These are phyloP conservation scores for Athalia cordata DNA, from an alignment of 2,888 invertebrate species.

Conservation along the genomic window DNA sequence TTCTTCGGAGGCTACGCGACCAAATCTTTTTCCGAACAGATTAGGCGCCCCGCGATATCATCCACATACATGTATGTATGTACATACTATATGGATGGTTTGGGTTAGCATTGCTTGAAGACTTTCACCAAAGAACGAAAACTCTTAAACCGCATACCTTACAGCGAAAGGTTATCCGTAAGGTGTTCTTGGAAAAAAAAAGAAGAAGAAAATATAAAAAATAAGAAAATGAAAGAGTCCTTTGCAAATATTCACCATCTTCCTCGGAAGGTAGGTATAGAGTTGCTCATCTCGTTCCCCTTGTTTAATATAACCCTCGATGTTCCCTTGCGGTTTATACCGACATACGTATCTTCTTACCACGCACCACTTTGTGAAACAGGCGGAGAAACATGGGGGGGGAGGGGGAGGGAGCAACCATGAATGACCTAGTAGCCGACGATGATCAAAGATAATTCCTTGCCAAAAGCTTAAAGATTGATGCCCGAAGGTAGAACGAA, in stretches of 20 bases:
- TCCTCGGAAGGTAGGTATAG: too few species aligned
- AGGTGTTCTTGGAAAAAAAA: too few species aligned
- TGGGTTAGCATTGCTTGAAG: neutral
- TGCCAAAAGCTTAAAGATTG: constrained; percentile 71
- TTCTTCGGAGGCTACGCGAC: constrained; percentile 46
- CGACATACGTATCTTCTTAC: too few species aligned
- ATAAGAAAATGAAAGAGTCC: too few species aligned
- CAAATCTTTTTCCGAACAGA: constrained; percentile 54
- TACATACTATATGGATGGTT: neutral
- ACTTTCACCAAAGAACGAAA: neutral
- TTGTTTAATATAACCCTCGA: too few species aligned
- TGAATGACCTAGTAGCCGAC: constrained; percentile 41
- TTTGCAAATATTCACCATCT: too few species aligned
- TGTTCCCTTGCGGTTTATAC: too few species aligned
- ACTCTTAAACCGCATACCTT: neutral
- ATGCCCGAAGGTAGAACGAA: constrained; percentile 57
- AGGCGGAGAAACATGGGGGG: too few species aligned
- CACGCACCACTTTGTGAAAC: too few species aligned
- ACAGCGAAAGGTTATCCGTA: too few species aligned
- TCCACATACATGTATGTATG: neutral
- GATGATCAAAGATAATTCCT: constrained; percentile 70
- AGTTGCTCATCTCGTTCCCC: too few species aligned
- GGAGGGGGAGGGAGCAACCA: neutral
- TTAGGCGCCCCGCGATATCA: constrained; percentile 55
- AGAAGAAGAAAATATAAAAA: too few species aligned